phyloP scores from a whole-genome alignment of 2,888 invertebrate genomes.

The Lithosia quadra region DNA sequence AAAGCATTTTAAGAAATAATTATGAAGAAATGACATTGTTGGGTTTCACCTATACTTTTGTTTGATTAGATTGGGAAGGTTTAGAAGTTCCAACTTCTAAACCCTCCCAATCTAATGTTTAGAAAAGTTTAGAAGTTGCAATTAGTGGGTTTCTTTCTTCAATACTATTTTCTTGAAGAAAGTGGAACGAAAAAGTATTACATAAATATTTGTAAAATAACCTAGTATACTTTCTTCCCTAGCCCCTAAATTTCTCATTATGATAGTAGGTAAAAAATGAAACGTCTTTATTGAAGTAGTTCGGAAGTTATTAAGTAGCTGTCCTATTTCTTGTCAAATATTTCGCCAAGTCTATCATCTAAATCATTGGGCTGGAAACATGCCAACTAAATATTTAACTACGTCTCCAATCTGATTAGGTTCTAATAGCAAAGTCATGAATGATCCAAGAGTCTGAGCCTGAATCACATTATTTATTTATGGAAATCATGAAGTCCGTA shows the following conservation, averaged over 20 bases:
- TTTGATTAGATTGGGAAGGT: background rate
- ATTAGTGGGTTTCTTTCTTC: no score
- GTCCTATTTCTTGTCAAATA: slow-evolving; percentile 11
- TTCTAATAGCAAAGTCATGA: background rate
- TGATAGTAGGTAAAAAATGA: background rate
- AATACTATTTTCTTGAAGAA: no score
- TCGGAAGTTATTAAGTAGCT: slow-evolving; percentile 8
- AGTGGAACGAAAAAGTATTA: no score
- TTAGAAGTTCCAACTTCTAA: no score
- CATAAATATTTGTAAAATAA: no score
- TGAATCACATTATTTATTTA: background rate
- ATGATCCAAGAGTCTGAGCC: background rate
- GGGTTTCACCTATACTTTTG: background rate
- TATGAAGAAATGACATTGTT: background rate
- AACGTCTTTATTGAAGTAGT: background rate
- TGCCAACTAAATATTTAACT: slow-evolving; percentile 1
- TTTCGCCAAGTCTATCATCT: slow-evolving; percentile 7
- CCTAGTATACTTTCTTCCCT: no score
- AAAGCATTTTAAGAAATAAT: background rate
- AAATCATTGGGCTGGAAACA: slow-evolving; percentile 9
- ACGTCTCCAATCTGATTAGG: background rate
- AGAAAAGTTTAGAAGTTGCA: no score
- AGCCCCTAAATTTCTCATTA: no score
- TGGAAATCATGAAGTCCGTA: no score
- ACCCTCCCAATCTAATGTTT: no score